Evolutionary conservation across 2,113 vertebrate species (phyloP).

Genomic region (Microcebus lehilahytsara): DNA sequence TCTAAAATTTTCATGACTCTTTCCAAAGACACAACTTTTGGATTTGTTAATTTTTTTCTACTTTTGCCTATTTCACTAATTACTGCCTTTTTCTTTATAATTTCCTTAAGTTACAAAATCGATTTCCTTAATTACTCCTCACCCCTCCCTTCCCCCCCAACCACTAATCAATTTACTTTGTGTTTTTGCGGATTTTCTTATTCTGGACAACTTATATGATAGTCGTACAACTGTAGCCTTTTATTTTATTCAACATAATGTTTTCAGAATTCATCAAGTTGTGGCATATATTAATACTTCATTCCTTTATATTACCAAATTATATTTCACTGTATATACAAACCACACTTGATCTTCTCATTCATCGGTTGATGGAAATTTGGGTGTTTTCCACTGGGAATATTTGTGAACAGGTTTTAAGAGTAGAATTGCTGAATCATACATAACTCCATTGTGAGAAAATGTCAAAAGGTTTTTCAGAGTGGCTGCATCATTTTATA

Average conservation of each 20-base stretch:
- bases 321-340: neutral
- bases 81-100: neutral
- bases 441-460: neutral
- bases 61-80: neutral
- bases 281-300: neutral
- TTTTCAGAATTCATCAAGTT: neutral
- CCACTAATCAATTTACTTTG: neutral
- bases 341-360: neutral
- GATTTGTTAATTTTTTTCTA: neutral
- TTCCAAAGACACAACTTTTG: neutral
- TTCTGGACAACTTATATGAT: neutral
- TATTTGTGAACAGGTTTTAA: neutral
- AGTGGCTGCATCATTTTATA: neutral
- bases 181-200: neutral
- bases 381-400: neutral
- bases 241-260: neutral
- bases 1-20: neutral
- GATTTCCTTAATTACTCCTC: neutral
- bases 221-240: neutral
- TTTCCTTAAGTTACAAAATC: neutral
- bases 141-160: too few relatives aligned
- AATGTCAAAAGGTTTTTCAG: neutral
- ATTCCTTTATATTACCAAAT: neutral
- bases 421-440: neutral
- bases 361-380: too few relatives aligned